Evolutionary conservation across 2,797 vertebrate genomes (phyloP), one percentile per base, ranked within the genome.

Genomic region (Chelon labrosus): DNA sequence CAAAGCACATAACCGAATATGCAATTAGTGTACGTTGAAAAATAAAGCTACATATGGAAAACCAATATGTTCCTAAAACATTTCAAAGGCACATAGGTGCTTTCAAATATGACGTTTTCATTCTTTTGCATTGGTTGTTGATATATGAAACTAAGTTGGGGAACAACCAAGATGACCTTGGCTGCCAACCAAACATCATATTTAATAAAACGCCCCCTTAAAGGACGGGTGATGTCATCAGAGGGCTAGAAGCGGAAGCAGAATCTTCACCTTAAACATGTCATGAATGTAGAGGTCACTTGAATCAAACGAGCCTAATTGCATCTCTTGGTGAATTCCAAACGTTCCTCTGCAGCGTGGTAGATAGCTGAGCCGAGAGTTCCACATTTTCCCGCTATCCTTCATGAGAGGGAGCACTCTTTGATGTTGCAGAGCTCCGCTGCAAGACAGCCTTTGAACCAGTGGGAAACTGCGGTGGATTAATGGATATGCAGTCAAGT

Each of bases 371-470:
- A 88, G 77, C 81, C 7, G 72, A 83, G 84, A 86, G 69, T 77
- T 88, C 78, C 82, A 80, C 85, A 75, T 87, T 89, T 76, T 80
- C 72, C 77, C 73, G 76, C 80, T 84, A 67, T 78, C 59, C 85
- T 88, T 86, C 83, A 85, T 86, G 60, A 76, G 79, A 81, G 79
- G 80, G 75, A 85, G 78, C 31, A 13, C 82, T 64, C 88, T 92
- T 92, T 89, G 89, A 92, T 90, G 90, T 90, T 87, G 79, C 39
- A 73, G 80, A 87, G 85, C 84, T 86, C 75, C 2, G 82, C 89
- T 84, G 87, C 87, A 80, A 88, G 86, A 86, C 90, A 86, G 86
- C 78, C 88, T 91, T 88, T 90, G 90, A 91, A 91, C 85, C 87
- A 85, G 84, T 81, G 85, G 88, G 88, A 90, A 89, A 81, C 89